Conservation (phyloP, 2,797 vertebrate species). For the Alosa sapidissima region DNA sequence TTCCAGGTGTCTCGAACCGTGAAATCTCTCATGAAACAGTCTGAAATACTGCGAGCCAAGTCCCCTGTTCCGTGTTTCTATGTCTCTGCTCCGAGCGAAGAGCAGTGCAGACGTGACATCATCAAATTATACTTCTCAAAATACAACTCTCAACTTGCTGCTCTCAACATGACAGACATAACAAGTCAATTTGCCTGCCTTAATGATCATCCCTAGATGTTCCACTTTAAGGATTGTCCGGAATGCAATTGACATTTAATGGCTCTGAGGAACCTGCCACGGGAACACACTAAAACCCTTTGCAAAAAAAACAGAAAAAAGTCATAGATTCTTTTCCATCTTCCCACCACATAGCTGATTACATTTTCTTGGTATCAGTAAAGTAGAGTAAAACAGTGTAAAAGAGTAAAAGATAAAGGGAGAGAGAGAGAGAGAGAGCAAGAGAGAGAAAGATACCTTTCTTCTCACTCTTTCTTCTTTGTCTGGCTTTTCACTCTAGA, state of each 20-base stretch:
- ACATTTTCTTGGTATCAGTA: background rate
- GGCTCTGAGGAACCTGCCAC: background rate
- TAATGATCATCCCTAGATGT: background rate
- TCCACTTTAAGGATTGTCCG: background rate
- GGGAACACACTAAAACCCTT: background rate
- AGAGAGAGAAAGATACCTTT: background rate
- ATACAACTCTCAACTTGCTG: background rate
- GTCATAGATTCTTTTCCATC: background rate
- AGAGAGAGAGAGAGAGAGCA: background rate
- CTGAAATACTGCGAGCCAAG: background rate
- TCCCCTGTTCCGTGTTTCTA: background rate
- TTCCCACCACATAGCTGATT: background rate
- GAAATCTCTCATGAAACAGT: constrained; percentile 6
- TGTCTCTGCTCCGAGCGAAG: background rate
- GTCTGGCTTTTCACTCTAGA: constrained; percentile 32
- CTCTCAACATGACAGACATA: background rate
- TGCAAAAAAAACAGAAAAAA: background rate
- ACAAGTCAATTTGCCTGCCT: constrained; percentile 1
- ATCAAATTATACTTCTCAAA: background rate
- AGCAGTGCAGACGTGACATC: background rate
- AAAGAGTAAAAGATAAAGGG: too few relatives aligned
- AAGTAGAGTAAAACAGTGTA: background rate
- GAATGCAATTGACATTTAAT: constrained; percentile 2
- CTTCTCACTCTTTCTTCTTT: background rate
- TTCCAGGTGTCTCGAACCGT: constrained; percentile 26